These are phyloP conservation scores for Amblyopsis rosae DNA, from an alignment of 2,113 vertebrate genomes.

Conservation along the genomic window DNA sequence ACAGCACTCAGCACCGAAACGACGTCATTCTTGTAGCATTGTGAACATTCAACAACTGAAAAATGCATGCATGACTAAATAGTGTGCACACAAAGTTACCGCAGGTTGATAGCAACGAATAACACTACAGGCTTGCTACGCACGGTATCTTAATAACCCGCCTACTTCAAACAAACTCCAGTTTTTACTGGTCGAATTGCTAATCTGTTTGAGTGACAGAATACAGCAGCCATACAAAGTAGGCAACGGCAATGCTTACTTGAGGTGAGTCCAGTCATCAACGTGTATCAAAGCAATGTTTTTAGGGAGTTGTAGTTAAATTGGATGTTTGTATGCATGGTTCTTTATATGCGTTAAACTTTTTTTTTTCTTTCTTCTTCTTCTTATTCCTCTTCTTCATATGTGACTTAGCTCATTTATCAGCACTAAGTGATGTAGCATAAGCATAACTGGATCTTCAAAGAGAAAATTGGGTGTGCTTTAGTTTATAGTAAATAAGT, in stretches of 20 bases:
- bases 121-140: slow-evolving; percentile 45
- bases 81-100: slow-evolving; percentile 52
- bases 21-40: slow-evolving; percentile 41
- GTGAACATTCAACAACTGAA: neutral
- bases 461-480: neutral
- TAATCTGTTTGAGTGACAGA: slow-evolving; percentile 28
- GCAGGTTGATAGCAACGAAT: slow-evolving; percentile 70
- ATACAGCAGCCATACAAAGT: neutral
- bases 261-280: slow-evolving; percentile 42
- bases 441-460: neutral
- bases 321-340: neutral
- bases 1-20: slow-evolving; percentile 24
- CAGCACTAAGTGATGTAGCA: neutral
- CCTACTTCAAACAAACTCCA: slow-evolving; percentile 21
- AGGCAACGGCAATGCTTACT: neutral
- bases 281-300: neutral
- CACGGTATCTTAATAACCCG: slow-evolving; percentile 29
- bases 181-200: slow-evolving; percentile 42
- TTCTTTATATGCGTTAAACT: no score
- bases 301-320: slow-evolving; percentile 43
- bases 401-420: no score
- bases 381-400: no score
- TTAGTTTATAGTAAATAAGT: slow-evolving; percentile 7
- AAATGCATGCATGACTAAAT: slow-evolving; percentile 17
- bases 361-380: no score